Evolutionary conservation across 2,888 invertebrate species (phyloP).

Genomic region (Lottia gigantea): DNA sequence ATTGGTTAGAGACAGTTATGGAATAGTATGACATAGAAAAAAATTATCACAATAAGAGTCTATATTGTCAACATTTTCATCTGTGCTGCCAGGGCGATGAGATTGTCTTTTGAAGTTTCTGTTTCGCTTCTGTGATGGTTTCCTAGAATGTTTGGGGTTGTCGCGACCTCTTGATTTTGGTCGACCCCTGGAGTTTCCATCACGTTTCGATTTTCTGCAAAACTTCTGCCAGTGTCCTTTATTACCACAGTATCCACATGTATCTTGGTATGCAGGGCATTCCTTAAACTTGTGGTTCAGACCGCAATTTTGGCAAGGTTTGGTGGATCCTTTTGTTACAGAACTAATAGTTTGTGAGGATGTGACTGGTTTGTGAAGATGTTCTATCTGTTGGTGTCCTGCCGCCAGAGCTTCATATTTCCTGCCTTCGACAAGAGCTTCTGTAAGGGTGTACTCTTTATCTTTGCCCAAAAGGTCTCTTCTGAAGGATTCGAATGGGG

Average conservation of each 20-base stretch:
- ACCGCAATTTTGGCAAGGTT: conserved; percentile 21
- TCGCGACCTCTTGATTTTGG: no score
- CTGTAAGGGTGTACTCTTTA: conserved; percentile 13
- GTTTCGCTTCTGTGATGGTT: no score
- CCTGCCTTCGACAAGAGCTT: conserved; percentile 18
- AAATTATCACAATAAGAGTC: not conserved
- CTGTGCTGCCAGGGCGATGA: no score
- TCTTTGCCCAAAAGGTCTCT: conserved; percentile 18
- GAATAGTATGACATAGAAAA: conserved; percentile 1
- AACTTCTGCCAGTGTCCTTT: conserved; percentile 21
- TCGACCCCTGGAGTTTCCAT: not conserved
- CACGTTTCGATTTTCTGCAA: conserved; percentile 7
- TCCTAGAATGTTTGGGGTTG: no score
- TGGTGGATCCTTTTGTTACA: not conserved
- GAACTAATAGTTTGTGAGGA: not conserved
- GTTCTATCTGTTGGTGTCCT: conserved; percentile 10
- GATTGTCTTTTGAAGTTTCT: no score
- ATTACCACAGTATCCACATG: conserved; percentile 16
- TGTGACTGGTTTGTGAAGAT: not conserved
- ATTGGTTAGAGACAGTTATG: conserved; percentile 5
- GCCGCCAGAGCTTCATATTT: conserved; percentile 25
- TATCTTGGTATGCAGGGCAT: conserved; percentile 23
- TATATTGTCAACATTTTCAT: no score
- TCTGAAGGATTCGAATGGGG: conserved; percentile 22
- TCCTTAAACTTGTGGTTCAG: conserved; percentile 14